Percentiles rank a stretch among this genome's conserved stretches.
Evolutionary conservation across 2,113 vertebrate species (phyloP).

Genomic region (Antechinus flavipes): DNA sequence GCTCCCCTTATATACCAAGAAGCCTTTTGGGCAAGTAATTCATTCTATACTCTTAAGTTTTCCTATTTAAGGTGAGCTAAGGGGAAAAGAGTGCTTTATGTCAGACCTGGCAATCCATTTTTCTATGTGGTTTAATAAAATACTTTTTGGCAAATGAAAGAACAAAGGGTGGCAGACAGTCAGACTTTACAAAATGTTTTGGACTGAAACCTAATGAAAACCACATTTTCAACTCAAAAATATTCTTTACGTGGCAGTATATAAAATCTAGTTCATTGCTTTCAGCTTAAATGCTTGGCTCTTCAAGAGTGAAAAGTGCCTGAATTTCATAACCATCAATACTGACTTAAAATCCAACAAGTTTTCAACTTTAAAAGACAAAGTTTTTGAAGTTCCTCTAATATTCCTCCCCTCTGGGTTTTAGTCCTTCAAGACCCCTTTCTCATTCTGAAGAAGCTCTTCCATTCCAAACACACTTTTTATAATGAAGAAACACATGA

Average conservation of each 20-base stretch:
- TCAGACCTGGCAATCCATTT: slow-evolving; percentile 39
- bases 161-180: slow-evolving; percentile 86
- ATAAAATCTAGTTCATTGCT: slow-evolving; percentile 79
- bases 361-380: slow-evolving; percentile 39
- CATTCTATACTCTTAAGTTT: neutral
- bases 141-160: slow-evolving; percentile 78
- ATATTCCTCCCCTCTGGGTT: slow-evolving; percentile 38
- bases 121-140: slow-evolving; percentile 70
- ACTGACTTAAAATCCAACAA: neutral
- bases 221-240: slow-evolving; percentile 90
- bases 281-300: slow-evolving; percentile 70
- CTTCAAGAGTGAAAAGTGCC: slow-evolving; percentile 1
- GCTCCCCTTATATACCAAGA: neutral
- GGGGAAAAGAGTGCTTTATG: slow-evolving; percentile 27
- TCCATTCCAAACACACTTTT: slow-evolving; percentile 58
- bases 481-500: slow-evolving; percentile 76
- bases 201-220: slow-evolving; percentile 90
- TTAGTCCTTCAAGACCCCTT: neutral
- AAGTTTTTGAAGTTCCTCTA: slow-evolving; percentile 30
- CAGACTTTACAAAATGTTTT: slow-evolving; percentile 88
- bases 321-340: neutral
- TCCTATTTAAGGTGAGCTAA: neutral
- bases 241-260: slow-evolving; percentile 88
- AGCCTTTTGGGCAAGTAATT: neutral
- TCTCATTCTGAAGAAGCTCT: slow-evolving; percentile 58